Base-by-base conservation (phyloP, 2,113 vertebrate species). In the Cryptomyrus ogoouensis region DNA sequence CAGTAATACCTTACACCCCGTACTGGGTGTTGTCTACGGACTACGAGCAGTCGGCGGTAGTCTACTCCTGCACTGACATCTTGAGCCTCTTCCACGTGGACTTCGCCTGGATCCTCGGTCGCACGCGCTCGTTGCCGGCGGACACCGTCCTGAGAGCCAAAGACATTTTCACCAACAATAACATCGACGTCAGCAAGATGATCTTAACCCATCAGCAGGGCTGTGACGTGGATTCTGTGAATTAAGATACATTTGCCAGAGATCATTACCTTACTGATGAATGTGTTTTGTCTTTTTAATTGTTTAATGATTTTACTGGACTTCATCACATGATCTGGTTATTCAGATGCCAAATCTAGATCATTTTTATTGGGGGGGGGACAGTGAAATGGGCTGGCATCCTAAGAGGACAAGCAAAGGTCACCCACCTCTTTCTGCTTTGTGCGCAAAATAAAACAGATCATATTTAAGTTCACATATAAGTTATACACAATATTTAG, bases 11-110 rank as follows among this genome's bases (percentile, higher is more conserved):
- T 0, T 96, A 96, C 9, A 91, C 96, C 21, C 97, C 97, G 0
- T 98, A 99, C 94, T 98, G 97, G 97, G 96, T 98, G 88, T 89
- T 99, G 92, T 96, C 96, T 92, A 99, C 98, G 0, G 98, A 98
- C 95, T 98, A 99, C 0, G 95, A 96, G 83, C 97, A 96, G 93
- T 95, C 94, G 0, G 96, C 97, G 0, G 93, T 98, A 35, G 96
- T 98, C 17, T 99, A 98, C 90, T 98, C 98, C 91, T 99, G 98
- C 92, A 97, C 96, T 0, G 96, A 96, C 31, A 91, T 98, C 91
- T 90, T 98, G 90, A 95, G 96, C 94, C 93, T 98, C 87, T 98
- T 99, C 92, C 97, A 98, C 2, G 89, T 98, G 0, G 97, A 98
- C 90, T 96, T 97, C 0, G 95, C 96, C 90, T 99, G 98, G 98